phyloP scores from a whole-genome alignment of 2,797 vertebrate genomes.

The Melanogrammus aeglefinus region DNA sequence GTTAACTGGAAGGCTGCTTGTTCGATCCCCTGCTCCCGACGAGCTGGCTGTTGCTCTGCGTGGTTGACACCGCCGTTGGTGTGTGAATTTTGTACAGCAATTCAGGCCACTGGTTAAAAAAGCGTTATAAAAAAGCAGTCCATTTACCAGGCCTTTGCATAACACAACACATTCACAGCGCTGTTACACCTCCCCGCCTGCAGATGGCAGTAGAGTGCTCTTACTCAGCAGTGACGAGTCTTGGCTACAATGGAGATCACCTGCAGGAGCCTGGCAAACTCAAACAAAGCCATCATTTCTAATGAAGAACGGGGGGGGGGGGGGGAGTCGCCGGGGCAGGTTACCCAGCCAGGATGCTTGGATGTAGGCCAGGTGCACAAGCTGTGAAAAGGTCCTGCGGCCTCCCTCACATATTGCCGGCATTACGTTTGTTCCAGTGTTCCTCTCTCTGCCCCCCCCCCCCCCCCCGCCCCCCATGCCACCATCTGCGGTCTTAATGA shows the following conservation, averaged over 20 bases:
- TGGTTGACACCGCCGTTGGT: too few relatives aligned
- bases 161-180: not conserved
- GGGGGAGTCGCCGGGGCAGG: slow-evolving; percentile 28
- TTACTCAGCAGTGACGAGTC: not conserved
- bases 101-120: too few relatives aligned
- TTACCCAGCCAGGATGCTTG: slow-evolving; percentile 56
- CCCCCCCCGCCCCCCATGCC: slow-evolving; percentile 50
- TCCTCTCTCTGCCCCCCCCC: slow-evolving; percentile 39
- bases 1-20: too few relatives aligned
- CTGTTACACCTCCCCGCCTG: not conserved
- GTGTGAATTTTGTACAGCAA: too few relatives aligned
- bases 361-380: slow-evolving; percentile 54
- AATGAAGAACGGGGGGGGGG: slow-evolving; percentile 10
- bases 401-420: slow-evolving; percentile 55
- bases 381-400: slow-evolving; percentile 66
- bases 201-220: not conserved
- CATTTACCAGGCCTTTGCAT: too few relatives aligned
- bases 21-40: too few relatives aligned
- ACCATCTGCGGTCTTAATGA: slow-evolving; percentile 74
- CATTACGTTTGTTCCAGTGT: slow-evolving; percentile 65
- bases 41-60: too few relatives aligned
- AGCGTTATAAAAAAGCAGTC: too few relatives aligned
- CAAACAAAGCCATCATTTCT: slow-evolving; percentile 31
- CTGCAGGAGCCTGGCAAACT: slow-evolving; percentile 44
- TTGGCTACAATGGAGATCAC: slow-evolving; percentile 32